Evolutionary conservation across 2,113 vertebrate genomes (phyloP), one percentile per base, ranked within the genome.

Genomic region (Anguilla japonica): DNA sequence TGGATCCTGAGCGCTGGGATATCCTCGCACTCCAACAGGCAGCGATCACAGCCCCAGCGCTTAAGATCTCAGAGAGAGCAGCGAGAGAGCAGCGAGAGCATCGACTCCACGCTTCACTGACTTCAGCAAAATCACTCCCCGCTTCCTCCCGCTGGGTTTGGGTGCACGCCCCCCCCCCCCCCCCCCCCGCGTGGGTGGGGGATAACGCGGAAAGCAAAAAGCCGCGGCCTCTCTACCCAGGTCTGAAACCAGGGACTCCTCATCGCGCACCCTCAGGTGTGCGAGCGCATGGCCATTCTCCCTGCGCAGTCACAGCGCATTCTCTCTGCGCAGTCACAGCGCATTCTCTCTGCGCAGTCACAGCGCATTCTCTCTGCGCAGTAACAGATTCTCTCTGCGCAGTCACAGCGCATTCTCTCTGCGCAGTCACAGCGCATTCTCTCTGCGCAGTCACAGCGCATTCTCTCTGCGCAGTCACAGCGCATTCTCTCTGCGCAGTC

Each of bases 61-160:
- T 79, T 81, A 56, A 46, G 63, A 82, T 46, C 20, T 81, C 46
- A 41, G 71, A 78, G 81, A 60, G 56, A 39, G 41, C 50, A 56
- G 79, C 82, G 71, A 78, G 81, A 60, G 56, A 39, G 41, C 50
- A 56, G 79, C 82, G n/a, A n/a, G n/a, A n/a, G 71, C 40, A 60
- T 80, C 79, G 86, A 87, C 50, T 40, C 20, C 87, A 86, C 86
- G 91, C 83, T 90, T 91, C 91, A 87, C 87, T 90, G 91, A 91
- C 94, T 93, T 91, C 88, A 81, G 89, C 87, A 90, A 90, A 92
- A 91, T 89, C 90, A 92, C 89, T 88, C 93, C 91, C 91, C 90
- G 82, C 84, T 34, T 34, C 34, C 34, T 34, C 34, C 34, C 34
- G 34, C 34, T 34, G 34, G 34, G 34, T 34, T 34, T 34, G 34